These are phyloP conservation scores for Bagarius yarrelli DNA, from an alignment of 2,113 vertebrate genomes.

Conservation along the genomic window DNA sequence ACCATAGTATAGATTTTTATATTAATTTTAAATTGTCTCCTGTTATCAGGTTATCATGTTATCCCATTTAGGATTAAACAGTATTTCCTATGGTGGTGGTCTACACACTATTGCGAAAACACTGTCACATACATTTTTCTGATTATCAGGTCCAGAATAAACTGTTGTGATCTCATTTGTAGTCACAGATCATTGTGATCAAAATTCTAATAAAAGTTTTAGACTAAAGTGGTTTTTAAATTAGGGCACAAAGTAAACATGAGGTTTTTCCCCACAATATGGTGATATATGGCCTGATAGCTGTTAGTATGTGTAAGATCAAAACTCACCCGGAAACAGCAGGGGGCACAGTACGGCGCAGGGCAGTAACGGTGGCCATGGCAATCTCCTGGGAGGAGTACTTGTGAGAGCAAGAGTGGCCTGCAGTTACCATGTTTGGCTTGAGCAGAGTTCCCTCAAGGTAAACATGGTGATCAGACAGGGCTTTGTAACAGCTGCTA, in stretches of 20 bases:
- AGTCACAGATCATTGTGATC: no score
- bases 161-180: no score
- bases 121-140: no score
- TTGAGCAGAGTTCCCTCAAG: slow-evolving; percentile 91
- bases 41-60: neutral
- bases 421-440: slow-evolving; percentile 91
- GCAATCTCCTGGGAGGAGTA: slow-evolving; percentile 82
- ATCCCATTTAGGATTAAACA: neutral
- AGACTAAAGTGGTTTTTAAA: no score
- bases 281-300: neutral
- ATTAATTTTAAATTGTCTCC: neutral
- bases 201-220: no score
- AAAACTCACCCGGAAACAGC: slow-evolving; percentile 81
- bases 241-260: no score
- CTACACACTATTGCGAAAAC: no score
- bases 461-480: slow-evolving; percentile 89
- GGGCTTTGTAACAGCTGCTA: slow-evolving; percentile 85
- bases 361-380: no score
- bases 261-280: no score
- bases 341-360: slow-evolving; percentile 86
- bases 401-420: slow-evolving; percentile 86
- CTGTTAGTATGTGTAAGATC: neutral
- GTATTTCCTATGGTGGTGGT: no score
- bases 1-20: neutral
- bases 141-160: no score